Evolutionary conservation across 2,797 vertebrate genomes (phyloP).

Genomic region (Hephaestus fuliginosus): DNA sequence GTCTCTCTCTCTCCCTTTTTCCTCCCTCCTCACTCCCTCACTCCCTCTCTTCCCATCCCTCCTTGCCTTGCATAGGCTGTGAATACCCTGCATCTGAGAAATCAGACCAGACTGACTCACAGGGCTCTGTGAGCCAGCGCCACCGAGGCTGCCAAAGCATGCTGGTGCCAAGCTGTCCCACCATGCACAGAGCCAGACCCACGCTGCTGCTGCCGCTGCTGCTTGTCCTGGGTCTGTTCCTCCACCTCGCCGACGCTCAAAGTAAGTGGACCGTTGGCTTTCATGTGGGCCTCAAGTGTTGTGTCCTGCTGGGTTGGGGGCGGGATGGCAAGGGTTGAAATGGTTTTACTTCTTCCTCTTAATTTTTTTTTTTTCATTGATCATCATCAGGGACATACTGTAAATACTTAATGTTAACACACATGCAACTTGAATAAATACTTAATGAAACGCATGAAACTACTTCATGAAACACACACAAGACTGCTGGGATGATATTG

Average conservation of each 20-base stretch:
- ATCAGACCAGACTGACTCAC: constrained; percentile 88
- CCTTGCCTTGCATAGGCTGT: constrained; percentile 89
- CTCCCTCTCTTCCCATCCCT: constrained; percentile 63
- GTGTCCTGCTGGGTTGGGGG: constrained; percentile 27
- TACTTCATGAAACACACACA: constrained; percentile 1
- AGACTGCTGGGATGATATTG: not conserved
- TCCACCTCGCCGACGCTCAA: constrained; percentile 91
- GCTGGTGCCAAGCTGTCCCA: constrained; percentile 93
- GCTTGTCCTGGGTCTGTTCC: constrained; percentile 88
- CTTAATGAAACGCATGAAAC: not conserved
- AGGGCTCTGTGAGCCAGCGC: constrained; percentile 90
- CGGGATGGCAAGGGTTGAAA: not conserved
- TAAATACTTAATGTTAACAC: not conserved
- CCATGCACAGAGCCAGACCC: constrained; percentile 90
- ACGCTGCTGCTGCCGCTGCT: constrained; percentile 89
- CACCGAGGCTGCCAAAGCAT: constrained; percentile 89
- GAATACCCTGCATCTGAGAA: constrained; percentile 92
- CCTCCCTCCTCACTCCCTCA: constrained; percentile 23
- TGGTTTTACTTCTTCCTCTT: not conserved
- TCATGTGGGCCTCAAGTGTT: constrained; percentile 47
- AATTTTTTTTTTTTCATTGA: constrained; percentile 1
- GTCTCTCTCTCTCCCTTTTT: constrained; percentile 58
- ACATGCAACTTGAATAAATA: not conserved
- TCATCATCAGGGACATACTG: not conserved
- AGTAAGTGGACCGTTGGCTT: constrained; percentile 87